Evolutionary conservation across 1,140 invertebrate genomes (phyloP).

Genomic region (Fragariocoptes setiger): DNA sequence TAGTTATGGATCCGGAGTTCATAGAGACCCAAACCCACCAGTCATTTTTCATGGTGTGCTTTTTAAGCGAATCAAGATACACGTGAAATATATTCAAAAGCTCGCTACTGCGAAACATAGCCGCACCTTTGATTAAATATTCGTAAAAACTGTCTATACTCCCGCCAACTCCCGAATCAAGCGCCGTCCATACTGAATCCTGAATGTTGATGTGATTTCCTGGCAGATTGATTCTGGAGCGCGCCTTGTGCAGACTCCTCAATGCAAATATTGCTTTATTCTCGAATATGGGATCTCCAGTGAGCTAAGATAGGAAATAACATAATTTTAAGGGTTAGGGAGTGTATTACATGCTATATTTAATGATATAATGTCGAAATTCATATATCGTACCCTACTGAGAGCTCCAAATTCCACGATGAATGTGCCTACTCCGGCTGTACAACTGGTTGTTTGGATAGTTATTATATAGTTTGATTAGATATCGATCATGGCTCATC

Average conservation of each 20-base stretch:
- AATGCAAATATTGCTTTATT: constrained; percentile 65
- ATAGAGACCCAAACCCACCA: constrained; percentile 17
- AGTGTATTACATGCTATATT: too few relatives aligned
- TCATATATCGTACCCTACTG: too few relatives aligned
- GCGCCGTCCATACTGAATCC: constrained; percentile 79
- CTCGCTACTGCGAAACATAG: constrained; percentile 36
- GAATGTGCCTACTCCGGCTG: constrained; percentile 87
- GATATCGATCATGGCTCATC: too few relatives aligned
- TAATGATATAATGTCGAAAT: too few relatives aligned
- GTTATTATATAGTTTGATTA: too few relatives aligned
- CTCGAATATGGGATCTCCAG: constrained; percentile 78
- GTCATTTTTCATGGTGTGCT: constrained; percentile 65
- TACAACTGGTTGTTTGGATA: too few relatives aligned
- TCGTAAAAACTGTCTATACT: constrained; percentile 97
- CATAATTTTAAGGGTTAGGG: constrained; percentile 75
- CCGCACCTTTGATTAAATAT: constrained; percentile 78
- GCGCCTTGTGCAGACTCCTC: constrained; percentile 46
- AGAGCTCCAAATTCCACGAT: constrained; percentile 85
- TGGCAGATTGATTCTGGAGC: constrained; percentile 56
- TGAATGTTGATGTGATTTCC: constrained; percentile 90
- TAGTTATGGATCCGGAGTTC: constrained; percentile 59
- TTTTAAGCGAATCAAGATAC: constrained; percentile 38
- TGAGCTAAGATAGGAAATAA: constrained; percentile 81
- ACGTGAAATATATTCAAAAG: constrained; percentile 63
- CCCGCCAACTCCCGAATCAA: constrained; percentile 62